Conservation (phyloP, 2,888 invertebrate genomes). For the Cheilosia urbana region DNA sequence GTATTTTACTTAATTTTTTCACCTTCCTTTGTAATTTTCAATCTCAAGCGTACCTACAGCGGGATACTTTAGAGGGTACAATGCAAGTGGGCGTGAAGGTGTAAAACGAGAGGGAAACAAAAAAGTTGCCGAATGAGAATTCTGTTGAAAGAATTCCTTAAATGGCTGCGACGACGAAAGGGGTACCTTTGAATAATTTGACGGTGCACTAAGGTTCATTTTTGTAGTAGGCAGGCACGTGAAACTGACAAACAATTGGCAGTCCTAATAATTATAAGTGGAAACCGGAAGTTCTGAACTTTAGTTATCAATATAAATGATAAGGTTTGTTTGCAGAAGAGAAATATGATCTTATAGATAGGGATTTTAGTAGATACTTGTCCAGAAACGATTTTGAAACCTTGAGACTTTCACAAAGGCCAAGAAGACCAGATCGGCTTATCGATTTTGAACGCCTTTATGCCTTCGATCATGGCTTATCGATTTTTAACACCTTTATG, state of each 20-base stretch:
- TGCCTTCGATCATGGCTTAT: too few species aligned
- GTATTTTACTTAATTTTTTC: slow-evolving; percentile 58
- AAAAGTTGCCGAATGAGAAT: background rate
- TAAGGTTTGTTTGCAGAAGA: too few species aligned
- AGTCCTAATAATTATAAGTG: slow-evolving; percentile 33
- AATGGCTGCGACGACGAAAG: slow-evolving; percentile 28
- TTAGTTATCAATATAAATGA: too few species aligned
- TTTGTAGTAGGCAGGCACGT: background rate
- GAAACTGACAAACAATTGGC: slow-evolving; percentile 33
- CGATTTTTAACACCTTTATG: too few species aligned
- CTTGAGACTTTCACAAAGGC: too few species aligned
- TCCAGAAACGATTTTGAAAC: too few species aligned
- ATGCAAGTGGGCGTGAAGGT: slow-evolving; percentile 48
- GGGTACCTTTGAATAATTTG: slow-evolving; percentile 19
- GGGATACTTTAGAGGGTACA: slow-evolving; percentile 41
- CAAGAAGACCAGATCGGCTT: too few species aligned
- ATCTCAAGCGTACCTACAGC: too few species aligned
- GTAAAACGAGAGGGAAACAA: background rate
- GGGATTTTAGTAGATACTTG: too few species aligned
- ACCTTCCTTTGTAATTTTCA: background rate
- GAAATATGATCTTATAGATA: too few species aligned
- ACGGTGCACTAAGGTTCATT: slow-evolving; percentile 3
- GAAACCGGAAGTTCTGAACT: background rate
- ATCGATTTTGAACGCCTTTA: too few species aligned
- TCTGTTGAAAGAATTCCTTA: slow-evolving; percentile 16